phyloP scores from a whole-genome alignment of 2,797 vertebrate genomes.

The Microchirus variegatus region DNA sequence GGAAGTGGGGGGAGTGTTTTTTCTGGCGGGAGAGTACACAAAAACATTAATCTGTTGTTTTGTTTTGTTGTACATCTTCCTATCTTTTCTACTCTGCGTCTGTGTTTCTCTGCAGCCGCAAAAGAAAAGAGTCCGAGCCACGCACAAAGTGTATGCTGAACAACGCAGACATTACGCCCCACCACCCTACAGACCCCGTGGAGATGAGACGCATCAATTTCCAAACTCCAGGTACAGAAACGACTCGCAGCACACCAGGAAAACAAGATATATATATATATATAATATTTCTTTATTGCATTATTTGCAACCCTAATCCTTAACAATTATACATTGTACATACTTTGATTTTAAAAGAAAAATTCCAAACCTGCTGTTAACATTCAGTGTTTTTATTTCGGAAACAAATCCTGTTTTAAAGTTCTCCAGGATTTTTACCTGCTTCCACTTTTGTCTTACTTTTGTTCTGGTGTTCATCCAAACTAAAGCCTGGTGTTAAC shows the following conservation, averaged over 20 bases:
- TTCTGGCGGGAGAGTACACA: slow-evolving; percentile 3
- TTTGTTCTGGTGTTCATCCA: slow-evolving; percentile 51
- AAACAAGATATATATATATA: no score
- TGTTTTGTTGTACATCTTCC: slow-evolving; percentile 35
- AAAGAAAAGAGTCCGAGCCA: slow-evolving; percentile 95
- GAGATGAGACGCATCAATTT: slow-evolving; percentile 99
- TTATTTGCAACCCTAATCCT: no score
- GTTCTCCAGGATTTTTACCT: slow-evolving; percentile 26
- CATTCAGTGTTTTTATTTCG: slow-evolving; percentile 11
- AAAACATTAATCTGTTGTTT: slow-evolving; percentile 26
- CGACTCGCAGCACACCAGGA: slow-evolving; percentile 1
- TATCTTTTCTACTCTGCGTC: slow-evolving; percentile 17
- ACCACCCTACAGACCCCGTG: slow-evolving; percentile 97
- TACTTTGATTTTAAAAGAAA: no score
- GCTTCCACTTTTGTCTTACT: slow-evolving; percentile 39
- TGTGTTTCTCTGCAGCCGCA: slow-evolving; percentile 80
- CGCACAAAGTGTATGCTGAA: slow-evolving; percentile 95
- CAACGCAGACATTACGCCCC: slow-evolving; percentile 92
- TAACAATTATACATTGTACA: no score
- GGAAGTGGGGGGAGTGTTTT: not conserved
- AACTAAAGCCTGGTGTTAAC: slow-evolving; percentile 57
- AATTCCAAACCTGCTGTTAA: slow-evolving; percentile 6
- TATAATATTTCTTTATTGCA: no score
- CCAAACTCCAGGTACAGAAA: slow-evolving; percentile 91
- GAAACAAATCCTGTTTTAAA: slow-evolving; percentile 34